Evolutionary conservation across 2,797 vertebrate genomes (phyloP).

Genomic region (Momotus momota): DNA sequence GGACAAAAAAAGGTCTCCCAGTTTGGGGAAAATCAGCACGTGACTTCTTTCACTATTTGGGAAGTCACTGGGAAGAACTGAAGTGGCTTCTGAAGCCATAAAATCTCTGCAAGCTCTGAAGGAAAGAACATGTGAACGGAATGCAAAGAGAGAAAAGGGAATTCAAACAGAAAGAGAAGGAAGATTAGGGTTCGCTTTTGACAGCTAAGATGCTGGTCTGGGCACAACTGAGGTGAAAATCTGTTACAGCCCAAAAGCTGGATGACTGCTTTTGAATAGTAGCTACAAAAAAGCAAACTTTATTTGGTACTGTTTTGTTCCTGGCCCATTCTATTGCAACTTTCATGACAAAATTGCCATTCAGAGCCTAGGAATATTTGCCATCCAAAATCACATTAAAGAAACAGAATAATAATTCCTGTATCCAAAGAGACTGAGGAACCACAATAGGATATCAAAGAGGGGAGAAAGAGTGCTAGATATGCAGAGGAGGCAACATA

Average conservation of each 20-base stretch:
- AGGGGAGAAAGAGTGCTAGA: neutral
- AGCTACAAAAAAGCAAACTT: conserved; percentile 1
- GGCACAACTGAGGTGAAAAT: conserved; percentile 7
- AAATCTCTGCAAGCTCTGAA: neutral
- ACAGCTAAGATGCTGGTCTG: neutral
- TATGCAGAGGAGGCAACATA: neutral
- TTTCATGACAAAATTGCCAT: neutral
- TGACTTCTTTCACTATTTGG: neutral
- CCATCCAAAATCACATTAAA: neutral
- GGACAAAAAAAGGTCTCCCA: neutral
- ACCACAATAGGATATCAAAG: neutral
- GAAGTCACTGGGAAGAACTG: neutral
- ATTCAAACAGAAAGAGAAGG: neutral
- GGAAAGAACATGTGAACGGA: neutral
- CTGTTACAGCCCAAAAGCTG: neutral
- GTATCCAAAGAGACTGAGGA: neutral
- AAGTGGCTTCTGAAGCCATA: conserved; percentile 11
- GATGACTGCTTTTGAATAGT: neutral
- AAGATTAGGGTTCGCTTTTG: conserved; percentile 14
- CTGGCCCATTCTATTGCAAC: neutral
- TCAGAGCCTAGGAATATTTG: neutral
- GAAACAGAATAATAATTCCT: neutral
- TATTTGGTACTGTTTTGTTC: neutral
- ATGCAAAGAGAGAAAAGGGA: neutral
- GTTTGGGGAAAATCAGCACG: neutral